Conservation (phyloP, 2,797 vertebrate genomes). For the Crenichthys baileyi region DNA sequence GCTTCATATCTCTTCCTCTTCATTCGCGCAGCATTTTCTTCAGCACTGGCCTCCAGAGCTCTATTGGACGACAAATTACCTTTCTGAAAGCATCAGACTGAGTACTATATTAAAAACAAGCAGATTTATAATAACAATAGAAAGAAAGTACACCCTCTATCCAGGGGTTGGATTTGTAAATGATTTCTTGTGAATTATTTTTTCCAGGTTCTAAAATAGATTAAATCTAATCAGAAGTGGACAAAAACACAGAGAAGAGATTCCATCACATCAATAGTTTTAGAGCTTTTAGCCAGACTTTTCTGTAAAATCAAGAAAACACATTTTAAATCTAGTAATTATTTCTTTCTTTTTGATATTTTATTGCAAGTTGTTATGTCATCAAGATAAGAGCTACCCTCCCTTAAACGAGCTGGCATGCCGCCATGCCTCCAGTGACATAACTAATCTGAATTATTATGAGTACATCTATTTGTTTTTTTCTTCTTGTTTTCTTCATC, state of each 20-base stretch:
- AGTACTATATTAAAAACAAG: background rate
- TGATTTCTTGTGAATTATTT: too few relatives aligned
- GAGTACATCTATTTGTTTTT: too few relatives aligned
- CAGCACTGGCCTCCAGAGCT: conserved; percentile 77
- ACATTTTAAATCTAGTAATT: too few relatives aligned
- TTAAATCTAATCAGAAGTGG: background rate
- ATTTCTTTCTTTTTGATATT: too few relatives aligned
- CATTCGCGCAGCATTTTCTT: conserved; percentile 84
- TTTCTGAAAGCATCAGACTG: conserved; percentile 1
- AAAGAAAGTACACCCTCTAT: background rate
- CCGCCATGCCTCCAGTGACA: too few relatives aligned
- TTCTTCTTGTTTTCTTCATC: too few relatives aligned
- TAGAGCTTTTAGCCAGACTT: background rate
- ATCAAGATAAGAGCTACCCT: too few relatives aligned
- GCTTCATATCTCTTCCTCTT: conserved; percentile 92
- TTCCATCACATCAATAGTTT: background rate
- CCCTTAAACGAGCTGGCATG: too few relatives aligned
- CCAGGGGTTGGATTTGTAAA: background rate
- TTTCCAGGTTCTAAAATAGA: background rate
- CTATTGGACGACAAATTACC: conserved; percentile 64
- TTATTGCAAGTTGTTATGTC: too few relatives aligned
- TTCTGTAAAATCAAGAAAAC: too few relatives aligned
- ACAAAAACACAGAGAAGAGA: background rate
- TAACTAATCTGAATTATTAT: too few relatives aligned
- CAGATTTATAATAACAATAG: background rate